Base-by-base conservation (phyloP, 2,888 invertebrate species). In the Cistogaster globosa region DNA sequence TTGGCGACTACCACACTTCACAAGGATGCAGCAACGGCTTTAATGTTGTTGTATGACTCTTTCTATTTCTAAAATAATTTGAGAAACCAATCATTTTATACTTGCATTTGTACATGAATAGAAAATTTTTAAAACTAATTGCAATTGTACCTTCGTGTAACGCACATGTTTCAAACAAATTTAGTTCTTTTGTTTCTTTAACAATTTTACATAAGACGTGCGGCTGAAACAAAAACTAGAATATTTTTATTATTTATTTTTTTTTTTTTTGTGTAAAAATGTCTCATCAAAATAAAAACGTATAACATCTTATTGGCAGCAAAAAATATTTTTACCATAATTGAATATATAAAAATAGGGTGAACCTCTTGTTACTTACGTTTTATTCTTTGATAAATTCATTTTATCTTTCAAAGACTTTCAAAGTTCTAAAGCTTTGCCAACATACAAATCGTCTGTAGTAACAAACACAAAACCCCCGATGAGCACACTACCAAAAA, bases 1-100 rank as follows among this genome's bases (percentile, higher is more conserved):
- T 82, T 84, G 84, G 84, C 84, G 84, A 74, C 84, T 74, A 48
- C 77, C 72, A 20, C 69, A 72, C 26, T 48, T 57, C 51, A 72
- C 48, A 72, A 69, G 51, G 78, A 82, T 84, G 74, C 82, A 78
- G 67, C 67, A 68, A 48, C 42, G 42, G 9, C 36, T 36, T 12
- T 6, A 42, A 16, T 62, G 42, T 45, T 65, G 57, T 58, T 71
- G 57, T 71, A 45, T 69, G 32, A 53, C 69, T 58, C 11, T 36
- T 48, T 48, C 8, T 62, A 38, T 38, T 57, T 58, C 65, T 26
- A 69, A 18, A 69, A 18, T 3, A 67, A 51, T 67, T 57, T 67
- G 32, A 20, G 20, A 65, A 55, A 57, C n/a, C 9, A 22, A 42
- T 45, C 32, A 22, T 38, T 3, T 14, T n/a, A 22, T 45, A 48